Evolutionary conservation across 2,888 invertebrate genomes (phyloP).

Genomic region (Ormyrus pomaceus): DNA sequence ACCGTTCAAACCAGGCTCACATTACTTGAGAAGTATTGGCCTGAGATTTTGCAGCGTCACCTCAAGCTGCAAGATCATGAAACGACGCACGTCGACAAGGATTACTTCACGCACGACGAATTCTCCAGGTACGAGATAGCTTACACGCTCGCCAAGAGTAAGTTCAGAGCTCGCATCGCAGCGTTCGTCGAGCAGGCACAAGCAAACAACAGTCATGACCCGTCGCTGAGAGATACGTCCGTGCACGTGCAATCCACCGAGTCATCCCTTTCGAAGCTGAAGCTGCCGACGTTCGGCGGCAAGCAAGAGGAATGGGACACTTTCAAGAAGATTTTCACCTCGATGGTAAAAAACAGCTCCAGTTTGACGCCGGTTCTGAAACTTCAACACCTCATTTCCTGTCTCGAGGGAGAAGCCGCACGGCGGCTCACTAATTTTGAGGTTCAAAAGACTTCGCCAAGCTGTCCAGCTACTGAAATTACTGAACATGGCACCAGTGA

Average conservation of each 20-base stretch:
- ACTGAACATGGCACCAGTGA: not conserved
- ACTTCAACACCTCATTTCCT: slow-evolving; percentile 1
- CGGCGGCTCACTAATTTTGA: too few relatives aligned
- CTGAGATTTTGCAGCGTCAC: not conserved
- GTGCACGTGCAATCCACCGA: not conserved
- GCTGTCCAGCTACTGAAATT: not conserved
- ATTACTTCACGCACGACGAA: not conserved
- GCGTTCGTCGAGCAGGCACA: not conserved
- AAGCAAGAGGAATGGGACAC: not conserved
- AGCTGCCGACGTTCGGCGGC: not conserved
- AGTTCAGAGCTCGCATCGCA: not conserved
- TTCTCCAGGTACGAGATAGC: not conserved
- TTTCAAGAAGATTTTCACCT: too few relatives aligned
- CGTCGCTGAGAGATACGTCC: not conserved
- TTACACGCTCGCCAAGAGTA: slow-evolving; percentile 6
- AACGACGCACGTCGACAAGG: not conserved
- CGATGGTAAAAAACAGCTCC: not conserved
- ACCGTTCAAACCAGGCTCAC: not conserved
- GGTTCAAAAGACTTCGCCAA: not conserved
- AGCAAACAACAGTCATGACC: not conserved
- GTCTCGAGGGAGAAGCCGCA: not conserved
- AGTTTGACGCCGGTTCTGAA: too few relatives aligned
- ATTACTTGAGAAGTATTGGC: not conserved
- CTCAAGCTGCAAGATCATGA: not conserved
- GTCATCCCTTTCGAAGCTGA: not conserved